Conservation (phyloP, 2,113 vertebrate species). For the Oryzias melastigma region DNA sequence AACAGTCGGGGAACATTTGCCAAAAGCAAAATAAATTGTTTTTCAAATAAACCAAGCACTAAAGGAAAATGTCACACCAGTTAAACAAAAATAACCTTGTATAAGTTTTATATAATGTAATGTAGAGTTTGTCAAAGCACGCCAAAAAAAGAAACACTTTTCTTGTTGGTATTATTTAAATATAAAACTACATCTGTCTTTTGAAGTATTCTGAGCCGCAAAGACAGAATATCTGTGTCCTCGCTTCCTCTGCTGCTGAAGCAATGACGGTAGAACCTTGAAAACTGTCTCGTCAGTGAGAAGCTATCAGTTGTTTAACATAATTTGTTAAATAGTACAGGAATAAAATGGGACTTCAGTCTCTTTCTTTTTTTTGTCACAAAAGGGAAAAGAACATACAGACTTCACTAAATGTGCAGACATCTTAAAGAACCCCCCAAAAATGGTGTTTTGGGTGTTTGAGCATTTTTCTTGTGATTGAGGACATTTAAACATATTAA, state of each 20-base stretch:
- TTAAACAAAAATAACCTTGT: neutral
- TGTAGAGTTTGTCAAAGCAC: too few species aligned
- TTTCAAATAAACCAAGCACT: slow-evolving; percentile 17
- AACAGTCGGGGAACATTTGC: slow-evolving; percentile 19
- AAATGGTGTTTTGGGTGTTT: too few species aligned
- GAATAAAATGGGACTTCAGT: neutral
- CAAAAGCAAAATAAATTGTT: slow-evolving; percentile 8
- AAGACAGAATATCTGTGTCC: neutral
- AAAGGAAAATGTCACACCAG: slow-evolving; percentile 31
- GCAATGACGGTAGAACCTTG: neutral
- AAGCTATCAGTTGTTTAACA: neutral
- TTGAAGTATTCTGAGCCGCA: neutral
- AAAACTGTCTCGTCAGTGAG: neutral
- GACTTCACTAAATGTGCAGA: too few species aligned
- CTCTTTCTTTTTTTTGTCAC: neutral
- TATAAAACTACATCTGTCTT: neutral
- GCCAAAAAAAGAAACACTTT: neutral
- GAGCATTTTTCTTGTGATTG: too few species aligned
- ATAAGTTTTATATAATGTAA: too few species aligned
- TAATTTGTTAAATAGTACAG: neutral
- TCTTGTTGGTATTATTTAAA: neutral
- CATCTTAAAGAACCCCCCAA: too few species aligned
- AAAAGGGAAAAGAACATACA: too few species aligned
- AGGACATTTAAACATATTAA: too few species aligned
- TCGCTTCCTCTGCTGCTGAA: neutral